Evolutionary conservation across 2,888 invertebrate species (phyloP).

Genomic region (Elegia similella): DNA sequence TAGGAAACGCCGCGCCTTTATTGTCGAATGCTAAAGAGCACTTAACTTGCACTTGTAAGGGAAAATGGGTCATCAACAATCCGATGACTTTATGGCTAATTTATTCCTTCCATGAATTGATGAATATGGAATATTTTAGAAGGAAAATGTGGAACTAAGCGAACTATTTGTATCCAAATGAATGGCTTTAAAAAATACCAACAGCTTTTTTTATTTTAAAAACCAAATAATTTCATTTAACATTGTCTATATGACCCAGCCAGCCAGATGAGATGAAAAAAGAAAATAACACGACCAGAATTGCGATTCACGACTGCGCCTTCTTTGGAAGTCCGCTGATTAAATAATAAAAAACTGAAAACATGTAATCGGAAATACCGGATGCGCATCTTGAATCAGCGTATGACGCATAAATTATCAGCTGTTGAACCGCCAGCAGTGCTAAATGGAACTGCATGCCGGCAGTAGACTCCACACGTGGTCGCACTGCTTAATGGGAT

Average conservation of each 20-base stretch:
- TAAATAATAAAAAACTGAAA: neutral
- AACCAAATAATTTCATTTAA: no score
- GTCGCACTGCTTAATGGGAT: neutral
- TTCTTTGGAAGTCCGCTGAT: neutral
- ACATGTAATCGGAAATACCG: conserved; percentile 7
- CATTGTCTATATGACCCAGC: no score
- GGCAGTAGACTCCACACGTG: conserved; percentile 4
- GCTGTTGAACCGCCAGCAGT: conserved; percentile 7
- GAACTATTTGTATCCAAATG: no score
- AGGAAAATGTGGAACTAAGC: neutral
- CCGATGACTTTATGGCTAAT: neutral
- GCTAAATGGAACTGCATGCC: conserved; percentile 21
- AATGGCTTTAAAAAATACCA: no score
- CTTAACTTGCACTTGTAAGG: conserved; percentile 24
- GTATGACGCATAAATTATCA: conserved; percentile 21
- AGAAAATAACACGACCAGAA: no score
- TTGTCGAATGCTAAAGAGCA: conserved; percentile 20
- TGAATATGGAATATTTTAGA: neutral
- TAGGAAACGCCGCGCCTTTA: conserved; percentile 14
- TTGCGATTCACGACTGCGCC: no score
- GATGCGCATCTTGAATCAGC: conserved; percentile 18
- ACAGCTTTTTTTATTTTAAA: no score
- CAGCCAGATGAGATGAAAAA: no score
- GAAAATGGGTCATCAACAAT: conserved; percentile 19
- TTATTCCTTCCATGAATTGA: conserved; percentile 1